Base-by-base conservation (phyloP, 2,888 invertebrate species). In the Strigamia crassipes region DNA sequence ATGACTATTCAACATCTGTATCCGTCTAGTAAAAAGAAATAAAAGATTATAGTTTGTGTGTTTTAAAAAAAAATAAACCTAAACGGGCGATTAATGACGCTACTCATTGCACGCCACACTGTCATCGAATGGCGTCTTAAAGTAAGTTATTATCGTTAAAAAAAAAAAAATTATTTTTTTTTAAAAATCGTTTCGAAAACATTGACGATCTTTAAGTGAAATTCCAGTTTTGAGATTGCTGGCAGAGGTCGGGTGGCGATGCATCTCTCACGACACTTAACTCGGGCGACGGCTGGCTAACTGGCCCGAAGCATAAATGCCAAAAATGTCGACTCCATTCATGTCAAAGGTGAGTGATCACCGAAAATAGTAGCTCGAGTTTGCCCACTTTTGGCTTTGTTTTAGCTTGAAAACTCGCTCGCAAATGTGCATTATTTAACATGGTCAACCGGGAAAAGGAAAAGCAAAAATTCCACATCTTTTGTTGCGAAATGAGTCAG, bases 271-370 rank as follows among this genome's bases (percentile, higher is more conserved):
- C n/a, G 51, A 51, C 18, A 51, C 51, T 51, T 18, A 51, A n/a
- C 51, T 51, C 51, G 51, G 6, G 51, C 10, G 51, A 51, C 51
- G 51, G 51, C 18, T 51, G 51, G 51, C 51, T 18, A 51, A n/a
- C 51, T 51, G 3, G 51, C 51, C 51, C 8, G n/a, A 2, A 51
- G 51, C 51, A 2, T 6, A 51, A 51, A 51, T 51, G 51, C 51
- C 51, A 51, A 51, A 51, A 51, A 51, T 51, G 51, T 51, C 51
- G 51, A 51, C 51, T 51, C 51, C 51, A 51, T 51, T 51, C 51
- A 51, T 51, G 51, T 51, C 51, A 51, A 51, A 51, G 51, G 51
- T 51, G 51, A 51, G n/a, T 51, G 51, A 51, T 51, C 51, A 51
- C 51, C 51, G 8, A 51, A 51, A 51, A 51, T 51, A 51, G 51